phyloP scores from a whole-genome alignment of 2,113 vertebrate species.

The Myotis davidii region DNA sequence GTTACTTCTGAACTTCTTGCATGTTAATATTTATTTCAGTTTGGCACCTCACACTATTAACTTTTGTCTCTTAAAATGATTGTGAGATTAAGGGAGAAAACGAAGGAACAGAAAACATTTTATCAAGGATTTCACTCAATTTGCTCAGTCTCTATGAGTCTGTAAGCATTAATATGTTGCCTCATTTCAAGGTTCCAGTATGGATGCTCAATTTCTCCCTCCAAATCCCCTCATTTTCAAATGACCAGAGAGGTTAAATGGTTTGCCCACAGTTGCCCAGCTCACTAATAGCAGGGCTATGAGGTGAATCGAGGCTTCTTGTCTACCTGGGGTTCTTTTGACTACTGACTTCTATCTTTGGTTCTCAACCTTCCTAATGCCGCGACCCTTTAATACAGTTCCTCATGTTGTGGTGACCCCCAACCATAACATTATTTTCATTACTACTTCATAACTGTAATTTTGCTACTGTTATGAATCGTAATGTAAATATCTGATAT shows the following conservation, averaged over 20 bases:
- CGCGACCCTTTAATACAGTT: no score
- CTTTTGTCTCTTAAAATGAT: neutral
- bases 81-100: neutral
- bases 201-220: neutral
- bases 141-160: neutral
- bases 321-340: neutral
- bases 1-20: neutral
- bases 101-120: slow-evolving; percentile 38
- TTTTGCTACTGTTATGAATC: no score
- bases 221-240: neutral
- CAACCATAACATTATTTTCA: no score
- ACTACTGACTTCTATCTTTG: neutral
- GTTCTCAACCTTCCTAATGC: no score
- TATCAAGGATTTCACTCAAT: neutral
- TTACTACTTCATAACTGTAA: no score
- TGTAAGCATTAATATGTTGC: neutral
- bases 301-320: neutral
- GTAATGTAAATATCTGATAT: no score
- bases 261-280: neutral
- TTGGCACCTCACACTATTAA: neutral
- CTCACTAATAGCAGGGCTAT: neutral
- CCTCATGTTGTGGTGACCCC: no score
- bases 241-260: neutral
- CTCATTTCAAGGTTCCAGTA: neutral
- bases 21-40: slow-evolving; percentile 31